Evolutionary conservation across 2,113 vertebrate species (phyloP).

Genomic region (Oryctolagus cuniculus): DNA sequence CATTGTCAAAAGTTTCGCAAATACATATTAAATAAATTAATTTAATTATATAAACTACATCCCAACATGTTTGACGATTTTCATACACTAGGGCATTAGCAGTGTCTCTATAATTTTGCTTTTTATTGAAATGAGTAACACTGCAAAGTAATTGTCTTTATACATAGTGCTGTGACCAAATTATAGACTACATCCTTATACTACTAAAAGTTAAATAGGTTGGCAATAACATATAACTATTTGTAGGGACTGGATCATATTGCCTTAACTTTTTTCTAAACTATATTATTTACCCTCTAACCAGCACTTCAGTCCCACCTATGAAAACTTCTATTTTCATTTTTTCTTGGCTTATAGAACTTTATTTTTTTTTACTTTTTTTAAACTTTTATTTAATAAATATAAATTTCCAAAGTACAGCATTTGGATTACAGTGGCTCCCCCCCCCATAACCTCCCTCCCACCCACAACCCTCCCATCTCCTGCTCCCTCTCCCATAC

Average conservation of each 20-base stretch:
- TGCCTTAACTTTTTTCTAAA: background rate
- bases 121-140: conserved; percentile 25
- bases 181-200: background rate
- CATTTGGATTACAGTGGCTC: too few species aligned
- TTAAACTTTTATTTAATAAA: too few species aligned
- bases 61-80: background rate
- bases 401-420: too few species aligned
- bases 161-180: background rate
- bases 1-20: background rate
- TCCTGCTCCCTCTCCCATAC: too few species aligned
- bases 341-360: background rate
- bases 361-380: background rate
- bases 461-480: too few species aligned
- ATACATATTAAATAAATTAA: background rate
- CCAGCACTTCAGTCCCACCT: background rate
- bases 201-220: background rate
- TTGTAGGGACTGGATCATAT: background rate
- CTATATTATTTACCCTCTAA: background rate
- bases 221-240: background rate
- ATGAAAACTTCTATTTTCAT: background rate
- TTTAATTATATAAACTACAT: background rate
- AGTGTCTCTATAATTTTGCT: background rate
- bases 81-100: background rate
- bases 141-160: background rate
- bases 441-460: too few species aligned